phyloP scores from a whole-genome alignment of 2,888 invertebrate species.

The Catotricha subobsoleta region DNA sequence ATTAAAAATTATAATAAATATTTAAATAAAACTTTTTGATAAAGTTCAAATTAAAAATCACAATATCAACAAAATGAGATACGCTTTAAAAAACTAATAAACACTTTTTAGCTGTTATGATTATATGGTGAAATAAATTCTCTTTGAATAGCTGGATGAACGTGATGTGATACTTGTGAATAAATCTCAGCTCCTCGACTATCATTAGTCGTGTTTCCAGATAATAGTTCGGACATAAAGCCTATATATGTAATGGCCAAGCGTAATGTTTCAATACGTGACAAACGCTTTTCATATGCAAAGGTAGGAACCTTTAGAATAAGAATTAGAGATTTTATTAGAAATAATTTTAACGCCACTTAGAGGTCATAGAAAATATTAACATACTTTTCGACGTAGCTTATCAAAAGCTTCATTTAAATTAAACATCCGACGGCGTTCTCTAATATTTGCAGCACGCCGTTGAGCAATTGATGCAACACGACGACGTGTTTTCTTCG shows the following conservation, averaged over 20 bases:
- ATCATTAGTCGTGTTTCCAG: conserved; percentile 37
- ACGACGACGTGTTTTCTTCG: conserved; percentile 66
- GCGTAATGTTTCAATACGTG: conserved; percentile 84
- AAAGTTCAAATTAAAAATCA: too few species aligned
- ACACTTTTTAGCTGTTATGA: conserved; percentile 1
- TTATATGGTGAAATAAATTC: conserved; percentile 27
- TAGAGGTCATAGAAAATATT: not conserved
- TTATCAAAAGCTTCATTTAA: conserved; percentile 92
- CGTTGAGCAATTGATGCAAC: conserved; percentile 83
- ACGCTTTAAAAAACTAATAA: too few species aligned
- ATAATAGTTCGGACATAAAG: conserved; percentile 83
- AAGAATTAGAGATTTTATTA: not conserved
- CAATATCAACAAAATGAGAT: too few species aligned
- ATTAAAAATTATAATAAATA: too few species aligned
- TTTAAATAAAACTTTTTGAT: too few species aligned
- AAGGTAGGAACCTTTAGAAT: conserved; percentile 67
- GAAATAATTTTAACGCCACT: not conserved
- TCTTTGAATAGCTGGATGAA: conserved; percentile 27
- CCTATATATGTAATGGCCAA: conserved; percentile 92
- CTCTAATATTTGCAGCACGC: conserved; percentile 82
- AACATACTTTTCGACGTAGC: conserved; percentile 57
- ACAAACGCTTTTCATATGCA: conserved; percentile 88
- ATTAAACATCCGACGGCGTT: conserved; percentile 86
- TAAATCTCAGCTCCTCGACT: conserved; percentile 25
- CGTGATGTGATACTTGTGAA: conserved; percentile 19